Base-by-base conservation (phyloP, 2,888 invertebrate species). In the Lithosia quadra region DNA sequence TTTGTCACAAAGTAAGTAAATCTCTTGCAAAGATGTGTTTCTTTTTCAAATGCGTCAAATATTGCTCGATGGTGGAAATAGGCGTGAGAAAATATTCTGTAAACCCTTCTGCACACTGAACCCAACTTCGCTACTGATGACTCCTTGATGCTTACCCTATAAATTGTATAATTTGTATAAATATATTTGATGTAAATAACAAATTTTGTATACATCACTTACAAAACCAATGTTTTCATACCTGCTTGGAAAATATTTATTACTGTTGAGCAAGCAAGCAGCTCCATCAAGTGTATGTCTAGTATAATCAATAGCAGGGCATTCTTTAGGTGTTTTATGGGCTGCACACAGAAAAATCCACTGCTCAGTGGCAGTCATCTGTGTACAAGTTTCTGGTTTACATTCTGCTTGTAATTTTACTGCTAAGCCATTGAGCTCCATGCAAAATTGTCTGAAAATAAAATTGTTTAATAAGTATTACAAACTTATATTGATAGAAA, bases 271-370 rank as follows among this genome's bases (percentile, higher is more conserved):
- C 84, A 99, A 96, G 95, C 99, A 99, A 76, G 99, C 99, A 76
- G 99, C 99, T 43, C 99, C 99, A 94, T 99, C 99, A 75, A 99
- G 95, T 58, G 99, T 99, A 90, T 99, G 99, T 82, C 99, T 96
- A 2, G 99, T 99, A 88, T 99, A 99, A 93, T 99, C 99, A 90
- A 99, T 99, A 66, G 99, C 99, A 69, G 99, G 99, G 92, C 99
- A 99, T 96, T 99, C 99, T 93, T 99, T 99, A 56, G 99, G 99
- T 75, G 99, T 99, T 96, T 99, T 99, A 91, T 99, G 99, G 57
- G 99, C 99, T 70, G 99, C 99, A 96, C 99, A 99, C 66, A 99
- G 95, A 92, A 99, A 99, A 92, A 99, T 99, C 99, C 99, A 99
- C 88, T 99, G 99, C 92, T 99, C 99, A 36, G 99, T 99, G 39